Evolutionary conservation across 2,888 invertebrate species (phyloP), one percentile per base, ranked within the genome.

Genomic region (Agrilus mali): DNA sequence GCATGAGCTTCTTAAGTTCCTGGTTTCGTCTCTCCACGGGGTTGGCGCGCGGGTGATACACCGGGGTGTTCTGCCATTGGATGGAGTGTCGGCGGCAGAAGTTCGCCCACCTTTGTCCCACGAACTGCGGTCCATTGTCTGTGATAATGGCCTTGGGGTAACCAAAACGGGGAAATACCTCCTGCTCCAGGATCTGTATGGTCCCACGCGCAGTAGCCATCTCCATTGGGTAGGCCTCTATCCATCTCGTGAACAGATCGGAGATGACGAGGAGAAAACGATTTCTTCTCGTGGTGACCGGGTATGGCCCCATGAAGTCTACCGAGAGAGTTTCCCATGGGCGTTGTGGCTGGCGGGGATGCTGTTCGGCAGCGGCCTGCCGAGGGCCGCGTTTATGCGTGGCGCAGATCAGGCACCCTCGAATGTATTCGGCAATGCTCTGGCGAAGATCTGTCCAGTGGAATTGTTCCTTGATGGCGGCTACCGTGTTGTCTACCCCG

Each of bases 41-140:
- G 33, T 54, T 55, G 4, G 53, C 53, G 12, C 43, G 46, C 1
- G 53, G 50, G 32, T 55, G 55, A 27, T 57, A 54, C 0, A 46
- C 45, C 0, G 55, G 41, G 0, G 52, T 57, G 0, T 46, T 46
- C 48, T 47, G 52, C 1, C 34, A 12, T 7, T 38, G 22, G 2
- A 32, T 20, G n/a, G 40, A 36, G 42, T 45, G 47, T 12, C 17
- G 27, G 38, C 38, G 8, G 44, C 44, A 22, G 31, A 34, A 7
- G 43, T 41, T 3, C 8, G 34, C 1, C 27, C 31, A 12, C 39
- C 35, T 1, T 33, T 34, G 8, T 44, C 33, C 7, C 13, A 10
- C 7, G 16, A 42, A 40, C 31, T 48, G 10, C 47, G 48, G 38
- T 35, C 50, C 20, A 47, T 46, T 46, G 22, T 46, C 46, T 7